phyloP scores from a whole-genome alignment of 2,113 vertebrate species.

The Xiphorhynchus elegans region DNA sequence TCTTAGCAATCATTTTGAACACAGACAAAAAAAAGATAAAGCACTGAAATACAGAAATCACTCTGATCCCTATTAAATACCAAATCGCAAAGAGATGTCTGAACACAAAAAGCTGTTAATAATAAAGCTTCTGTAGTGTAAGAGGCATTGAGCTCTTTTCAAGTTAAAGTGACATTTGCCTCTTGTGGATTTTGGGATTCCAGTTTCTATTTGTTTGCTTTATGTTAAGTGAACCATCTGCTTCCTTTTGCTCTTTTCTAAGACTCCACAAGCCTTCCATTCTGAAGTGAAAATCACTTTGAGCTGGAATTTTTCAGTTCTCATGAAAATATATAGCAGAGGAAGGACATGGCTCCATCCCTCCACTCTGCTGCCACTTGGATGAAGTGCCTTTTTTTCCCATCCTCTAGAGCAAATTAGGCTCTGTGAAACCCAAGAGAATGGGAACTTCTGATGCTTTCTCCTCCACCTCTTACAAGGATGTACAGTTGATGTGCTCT shows the following conservation, averaged over 20 bases:
- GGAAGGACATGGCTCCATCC: not conserved
- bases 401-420: not conserved
- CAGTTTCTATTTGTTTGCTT: not conserved
- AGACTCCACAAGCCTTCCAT: not conserved
- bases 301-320: not conserved
- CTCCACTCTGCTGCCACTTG: not conserved
- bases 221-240: not conserved
- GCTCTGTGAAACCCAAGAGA: not conserved
- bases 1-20: not conserved
- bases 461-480: not conserved
- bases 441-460: not conserved
- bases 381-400: not conserved
- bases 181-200: not conserved
- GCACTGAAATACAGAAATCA: not conserved
- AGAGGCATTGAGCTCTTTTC: not conserved
- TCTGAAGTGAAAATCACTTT: not conserved
- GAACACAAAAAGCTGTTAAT: not conserved
- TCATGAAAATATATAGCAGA: not conserved
- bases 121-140: not conserved
- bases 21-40: not conserved
- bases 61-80: not conserved
- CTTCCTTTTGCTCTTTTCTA: slow-evolving; percentile 21
- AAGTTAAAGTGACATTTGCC: not conserved
- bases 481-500: not conserved
- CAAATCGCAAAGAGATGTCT: not conserved